Base-by-base conservation (phyloP, 92 coral and sea anemone species). In the Chrysogorgia sp. region DNA sequence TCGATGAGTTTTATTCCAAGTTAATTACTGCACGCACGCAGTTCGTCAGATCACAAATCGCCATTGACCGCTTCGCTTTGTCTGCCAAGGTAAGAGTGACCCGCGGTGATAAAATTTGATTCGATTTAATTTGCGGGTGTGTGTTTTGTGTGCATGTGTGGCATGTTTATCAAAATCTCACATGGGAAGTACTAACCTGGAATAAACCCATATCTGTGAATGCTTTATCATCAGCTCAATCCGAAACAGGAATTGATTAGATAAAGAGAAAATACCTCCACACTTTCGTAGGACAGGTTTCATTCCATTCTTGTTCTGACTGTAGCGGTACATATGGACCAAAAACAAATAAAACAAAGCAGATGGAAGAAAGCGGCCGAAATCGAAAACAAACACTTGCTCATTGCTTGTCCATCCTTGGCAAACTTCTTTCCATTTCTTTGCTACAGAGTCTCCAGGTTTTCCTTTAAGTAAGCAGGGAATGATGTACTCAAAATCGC, bases 181-280 rank as follows among this genome's bases (percentile, higher is more conserved):
- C 53, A 47, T 6, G 1, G 1, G 1, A 6, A 6, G 15, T n/a
- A 49, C 88, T 68, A 74, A 57, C 93, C 91, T 81, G 63, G 77
- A 83, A 40, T 66, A 75, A 63, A 90, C 81, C 64, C 64, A 81
- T 33, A 90, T 84, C 71, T 90, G 93, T 72, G 82, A 77, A 80
- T 75, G 62, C 24, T 77, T 71, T 40, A 62, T 78, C 12, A 48
- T 28, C 31, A 68, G 48, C 50, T 76, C 74, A 1, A 85, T n/a
- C 48, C 79, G 76, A 26, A 87, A 56, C 61, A 83, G 81, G 91
- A 83, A 87, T 13, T 66, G 43, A 74, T 87, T 82, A n/a, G 70
- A 85, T 40, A 90, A 55, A 0, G 93, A 90, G 74, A 90, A 90
- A 31, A 90, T 90, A 1, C 86, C 93, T 76, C 79, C 79, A 32